Percentiles rank a stretch among this genome's conserved stretches.
These are phyloP conservation scores for Mesodorylaimus sp. DNA, from an alignment of 2,888 invertebrate genomes.

Conservation along the genomic window DNA sequence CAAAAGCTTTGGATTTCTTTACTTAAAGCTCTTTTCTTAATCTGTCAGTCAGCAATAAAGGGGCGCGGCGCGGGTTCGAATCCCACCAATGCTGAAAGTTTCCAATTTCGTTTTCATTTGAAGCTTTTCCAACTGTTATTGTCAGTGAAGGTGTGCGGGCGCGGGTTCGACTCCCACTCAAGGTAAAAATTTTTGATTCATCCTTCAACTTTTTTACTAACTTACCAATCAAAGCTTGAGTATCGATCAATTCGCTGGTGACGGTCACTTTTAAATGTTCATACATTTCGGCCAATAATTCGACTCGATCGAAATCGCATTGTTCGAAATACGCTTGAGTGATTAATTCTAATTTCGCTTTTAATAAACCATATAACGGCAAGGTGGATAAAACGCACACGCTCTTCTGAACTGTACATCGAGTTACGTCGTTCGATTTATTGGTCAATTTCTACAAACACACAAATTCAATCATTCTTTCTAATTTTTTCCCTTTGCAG, in stretches of 20 bases:
- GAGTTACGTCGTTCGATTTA: conserved; percentile 78
- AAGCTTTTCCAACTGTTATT: too few relatives aligned
- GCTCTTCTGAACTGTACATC: conserved; percentile 92
- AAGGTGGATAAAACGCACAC: conserved; percentile 77
- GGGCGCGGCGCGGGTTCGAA: too few relatives aligned
- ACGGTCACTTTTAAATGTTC: conserved; percentile 62
- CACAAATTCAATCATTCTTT: background rate
- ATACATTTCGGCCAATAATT: conserved; percentile 63
- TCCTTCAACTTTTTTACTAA: too few relatives aligned
- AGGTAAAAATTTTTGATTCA: too few relatives aligned
- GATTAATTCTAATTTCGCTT: conserved; percentile 78
- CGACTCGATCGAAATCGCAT: conserved; percentile 35
- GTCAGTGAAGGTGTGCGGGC: too few relatives aligned
- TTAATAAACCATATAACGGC: conserved; percentile 77
- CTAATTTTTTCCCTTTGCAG: too few relatives aligned
- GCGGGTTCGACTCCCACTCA: too few relatives aligned
- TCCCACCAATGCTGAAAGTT: too few relatives aligned
- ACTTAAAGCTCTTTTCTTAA: too few relatives aligned
- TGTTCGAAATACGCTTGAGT: conserved; percentile 93
- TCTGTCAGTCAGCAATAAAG: too few relatives aligned
- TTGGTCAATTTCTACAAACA: conserved; percentile 60
- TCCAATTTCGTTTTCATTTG: too few relatives aligned
- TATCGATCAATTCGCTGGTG: conserved; percentile 35
- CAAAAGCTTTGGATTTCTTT: too few relatives aligned
- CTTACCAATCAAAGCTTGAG: conserved; percentile 50